Conservation (phyloP, 2,888 invertebrate species). For the Podotricha telesiphe region DNA sequence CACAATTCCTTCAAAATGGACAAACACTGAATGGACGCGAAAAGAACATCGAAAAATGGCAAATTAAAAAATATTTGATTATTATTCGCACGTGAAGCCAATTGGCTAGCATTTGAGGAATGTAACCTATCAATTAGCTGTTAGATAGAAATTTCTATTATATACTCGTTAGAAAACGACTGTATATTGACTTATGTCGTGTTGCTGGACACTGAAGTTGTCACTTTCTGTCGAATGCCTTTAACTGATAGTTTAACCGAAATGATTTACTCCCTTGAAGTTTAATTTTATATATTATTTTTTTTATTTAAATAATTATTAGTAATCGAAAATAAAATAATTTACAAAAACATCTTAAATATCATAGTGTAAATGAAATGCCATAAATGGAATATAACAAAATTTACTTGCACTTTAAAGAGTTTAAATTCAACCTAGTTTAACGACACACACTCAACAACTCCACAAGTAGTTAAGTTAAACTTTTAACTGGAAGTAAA, state of each 20-base stretch:
- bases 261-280: background rate
- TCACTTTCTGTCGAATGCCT: background rate
- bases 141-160: conserved; percentile 16
- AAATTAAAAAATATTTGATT: background rate
- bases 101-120: conserved; percentile 10
- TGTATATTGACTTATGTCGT: background rate
- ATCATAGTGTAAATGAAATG: no score
- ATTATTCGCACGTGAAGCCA: conserved; percentile 10
- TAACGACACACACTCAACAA: background rate
- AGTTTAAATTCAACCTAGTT: background rate
- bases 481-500: background rate
- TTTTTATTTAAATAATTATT: no score
- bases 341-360: no score
- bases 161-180: conserved; percentile 16
- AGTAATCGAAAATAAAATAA: no score
- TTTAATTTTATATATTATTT: no score
- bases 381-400: background rate
- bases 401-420: background rate
- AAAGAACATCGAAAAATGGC: no score
- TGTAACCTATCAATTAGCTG: conserved; percentile 14
- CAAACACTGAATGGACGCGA: no score
- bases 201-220: background rate
- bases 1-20: no score
- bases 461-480: background rate
- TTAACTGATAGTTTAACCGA: no score